Evolutionary conservation across 2,888 invertebrate genomes (phyloP), one percentile per base, ranked within the genome.

Genomic region (Lithosia quadra): DNA sequence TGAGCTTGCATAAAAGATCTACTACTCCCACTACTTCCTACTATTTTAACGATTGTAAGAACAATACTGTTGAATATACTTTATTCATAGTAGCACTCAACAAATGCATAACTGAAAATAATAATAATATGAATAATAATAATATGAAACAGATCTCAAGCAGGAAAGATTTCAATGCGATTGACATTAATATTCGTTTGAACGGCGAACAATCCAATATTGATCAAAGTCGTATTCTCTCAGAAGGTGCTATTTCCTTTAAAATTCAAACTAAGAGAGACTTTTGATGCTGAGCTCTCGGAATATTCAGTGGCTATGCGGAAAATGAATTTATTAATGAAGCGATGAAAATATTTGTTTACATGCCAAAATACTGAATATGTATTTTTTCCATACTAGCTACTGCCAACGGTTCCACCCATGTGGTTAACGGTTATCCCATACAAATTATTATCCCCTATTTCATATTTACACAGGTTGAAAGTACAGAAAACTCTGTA

Each of bases 101-200:
- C 13, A 28, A 28, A 18, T 28, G 57, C 24, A 33, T 18, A 33
- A 2, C 18, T 58, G 57, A 15, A 58, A 43, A 18, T 58, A n/a
- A n/a, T n/a, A n/a, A n/a, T n/a, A n/a, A n/a, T n/a, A n/a, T n/a
- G n/a, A n/a, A n/a, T n/a, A n/a, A n/a, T 55, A 10, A 43, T 15
- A 55, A 77, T 72, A 71, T 73, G 22, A 71, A 80, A 71, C 55
- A 71, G 66, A 73, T 72, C 66, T 65, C 36, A 53, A 69, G 57
- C 60, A 63, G 63, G 63, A 72, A 72, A 75, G 71, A 75, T 69
- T 67, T 69, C 71, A 59, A 69, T 69, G 53, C 65, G 65, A 75
- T 77, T 78, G 78, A 73, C 70, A 74, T 80, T 75, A 77, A 77
- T 75, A 77, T 77, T 69, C 78, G 63, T 76, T 77, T 71, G 68